Evolutionary conservation across 2,888 invertebrate species (phyloP).

Genomic region (Cremastinae sp.): DNA sequence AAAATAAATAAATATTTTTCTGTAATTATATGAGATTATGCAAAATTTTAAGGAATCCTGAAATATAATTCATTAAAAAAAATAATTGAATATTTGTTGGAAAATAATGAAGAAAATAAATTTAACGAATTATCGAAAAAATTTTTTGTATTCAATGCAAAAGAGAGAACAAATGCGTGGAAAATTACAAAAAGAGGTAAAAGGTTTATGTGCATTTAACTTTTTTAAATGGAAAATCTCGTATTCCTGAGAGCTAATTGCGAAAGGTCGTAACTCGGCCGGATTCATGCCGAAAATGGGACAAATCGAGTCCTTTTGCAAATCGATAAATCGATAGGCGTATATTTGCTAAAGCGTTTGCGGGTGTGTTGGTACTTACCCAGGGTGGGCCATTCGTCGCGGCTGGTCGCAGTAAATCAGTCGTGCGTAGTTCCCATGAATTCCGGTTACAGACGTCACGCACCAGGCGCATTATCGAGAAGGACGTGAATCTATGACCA

Average conservation of each 20-base stretch:
- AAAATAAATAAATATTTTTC: too few relatives aligned
- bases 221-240: too few relatives aligned
- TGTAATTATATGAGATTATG: too few relatives aligned
- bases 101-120: too few relatives aligned
- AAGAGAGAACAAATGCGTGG: too few relatives aligned
- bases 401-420: conserved; percentile 59
- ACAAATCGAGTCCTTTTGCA: not conserved
- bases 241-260: not conserved
- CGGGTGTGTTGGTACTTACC: not conserved
- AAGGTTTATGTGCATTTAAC: too few relatives aligned
- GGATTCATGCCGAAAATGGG: not conserved
- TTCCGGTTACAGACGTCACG: conserved; percentile 57
- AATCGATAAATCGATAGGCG: not conserved
- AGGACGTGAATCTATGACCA: conserved; percentile 28
- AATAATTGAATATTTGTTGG: too few relatives aligned
- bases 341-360: not conserved
- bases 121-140: too few relatives aligned
- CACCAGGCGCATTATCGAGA: conserved; percentile 57
- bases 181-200: too few relatives aligned
- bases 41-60: too few relatives aligned
- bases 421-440: conserved; percentile 56
- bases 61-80: too few relatives aligned
- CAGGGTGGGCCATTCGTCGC: conserved; percentile 57
- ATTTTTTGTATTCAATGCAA: too few relatives aligned
- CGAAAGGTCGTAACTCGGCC: conserved; percentile 5